Evolutionary conservation across 2,888 invertebrate genomes (phyloP).

Genomic region (Aphodius granarius): DNA sequence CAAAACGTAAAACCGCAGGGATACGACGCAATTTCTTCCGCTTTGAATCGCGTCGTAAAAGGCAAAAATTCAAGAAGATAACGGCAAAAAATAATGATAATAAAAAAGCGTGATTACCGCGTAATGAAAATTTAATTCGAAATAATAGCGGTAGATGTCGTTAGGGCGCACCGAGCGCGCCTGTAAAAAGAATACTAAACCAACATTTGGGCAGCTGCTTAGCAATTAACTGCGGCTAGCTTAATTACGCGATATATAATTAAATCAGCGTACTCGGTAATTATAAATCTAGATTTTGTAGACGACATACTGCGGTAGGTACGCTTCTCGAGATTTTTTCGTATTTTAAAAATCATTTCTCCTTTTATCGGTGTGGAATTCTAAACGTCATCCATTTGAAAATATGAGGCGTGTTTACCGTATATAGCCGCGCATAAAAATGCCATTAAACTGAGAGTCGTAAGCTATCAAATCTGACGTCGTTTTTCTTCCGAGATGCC

Average conservation of each 20-base stretch:
- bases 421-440: neutral
- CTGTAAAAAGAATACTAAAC: neutral
- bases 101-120: neutral
- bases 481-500: neutral
- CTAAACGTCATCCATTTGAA: neutral
- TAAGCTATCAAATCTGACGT: neutral
- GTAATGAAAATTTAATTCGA: neutral
- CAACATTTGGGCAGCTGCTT: neutral
- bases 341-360: too few relatives aligned
- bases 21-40: neutral
- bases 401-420: neutral
- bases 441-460: neutral
- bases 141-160: neutral
- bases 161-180: neutral
- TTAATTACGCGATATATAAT: neutral
- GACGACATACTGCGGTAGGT: neutral
- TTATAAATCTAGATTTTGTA: neutral
- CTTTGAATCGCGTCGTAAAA: neutral
- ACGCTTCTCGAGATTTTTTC: too few relatives aligned
- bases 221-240: neutral
- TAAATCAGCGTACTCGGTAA: neutral
- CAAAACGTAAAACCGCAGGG: neutral
- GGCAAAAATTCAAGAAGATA: neutral
- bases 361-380: neutral
- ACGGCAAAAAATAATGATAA: neutral